Conservation (phyloP, 2,888 invertebrate species). For the Ptychoptera contaminata region DNA sequence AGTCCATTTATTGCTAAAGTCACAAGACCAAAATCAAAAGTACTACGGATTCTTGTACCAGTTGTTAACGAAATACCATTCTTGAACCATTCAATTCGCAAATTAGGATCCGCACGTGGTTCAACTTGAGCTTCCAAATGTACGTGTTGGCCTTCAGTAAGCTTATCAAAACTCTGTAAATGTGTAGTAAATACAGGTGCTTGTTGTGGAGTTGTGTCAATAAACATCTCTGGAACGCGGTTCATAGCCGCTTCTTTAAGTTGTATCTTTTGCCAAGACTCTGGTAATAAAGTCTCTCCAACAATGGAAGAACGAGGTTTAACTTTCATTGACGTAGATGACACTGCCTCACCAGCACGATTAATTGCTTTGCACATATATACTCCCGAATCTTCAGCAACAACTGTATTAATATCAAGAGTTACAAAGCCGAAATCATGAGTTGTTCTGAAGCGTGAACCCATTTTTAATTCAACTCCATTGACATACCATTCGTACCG, state of each 20-base stretch:
- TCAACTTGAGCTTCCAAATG: conserved; percentile 81
- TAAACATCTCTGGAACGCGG: conserved; percentile 74
- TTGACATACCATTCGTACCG: conserved; percentile 94
- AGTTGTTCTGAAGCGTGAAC: conserved; percentile 78
- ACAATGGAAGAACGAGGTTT: conserved; percentile 66
- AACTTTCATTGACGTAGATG: conserved; percentile 78
- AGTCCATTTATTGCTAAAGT: conserved; percentile 78
- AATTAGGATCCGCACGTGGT: conserved; percentile 74
- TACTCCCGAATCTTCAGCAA: conserved; percentile 78
- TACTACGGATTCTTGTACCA: conserved; percentile 79
- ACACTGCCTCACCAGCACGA: conserved; percentile 85
- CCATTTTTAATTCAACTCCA: conserved; percentile 82
- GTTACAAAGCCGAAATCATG: conserved; percentile 92
- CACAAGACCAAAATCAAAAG: conserved; percentile 93
- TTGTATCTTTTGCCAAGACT: conserved; percentile 84
- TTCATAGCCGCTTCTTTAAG: conserved; percentile 85
- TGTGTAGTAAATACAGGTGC: conserved; percentile 94
- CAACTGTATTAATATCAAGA: conserved; percentile 75
- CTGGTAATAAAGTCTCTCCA: conserved; percentile 74
- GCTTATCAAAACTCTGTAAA: conserved; percentile 65
- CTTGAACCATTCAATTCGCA: conserved; percentile 83
- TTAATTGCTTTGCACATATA: conserved; percentile 92
- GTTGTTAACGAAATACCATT: conserved; percentile 76
- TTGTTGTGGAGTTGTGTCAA: conserved; percentile 71
- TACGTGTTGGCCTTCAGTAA: conserved; percentile 75